Evolutionary conservation across 2,888 invertebrate genomes (phyloP), one percentile per base, ranked within the genome.

Genomic region (Baccha elongata): DNA sequence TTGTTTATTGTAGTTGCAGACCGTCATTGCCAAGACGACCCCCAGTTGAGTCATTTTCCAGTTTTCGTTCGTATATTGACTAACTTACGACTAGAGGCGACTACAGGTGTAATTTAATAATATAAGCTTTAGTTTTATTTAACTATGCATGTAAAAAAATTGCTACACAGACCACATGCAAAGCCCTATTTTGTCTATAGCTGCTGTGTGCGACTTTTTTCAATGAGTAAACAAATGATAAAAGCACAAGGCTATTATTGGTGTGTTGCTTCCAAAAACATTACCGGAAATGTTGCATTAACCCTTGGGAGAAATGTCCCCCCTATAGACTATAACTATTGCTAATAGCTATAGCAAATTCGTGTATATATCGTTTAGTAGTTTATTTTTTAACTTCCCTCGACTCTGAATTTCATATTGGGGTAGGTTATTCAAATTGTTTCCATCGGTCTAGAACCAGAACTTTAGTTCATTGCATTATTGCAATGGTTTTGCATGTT

Each of bases 41-140:
- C 40, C 35, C 32, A 42, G 32, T 35, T 69, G 76, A 76, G 48
- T 69, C 76, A 71, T 7, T 21, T 32, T 55, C 13, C 4, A 40
- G 23, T 64, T 37, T 11, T 37, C 37, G 6, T 3, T 23, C 11
- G 10, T n/a, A 32, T 13, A 44, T 44, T 32, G 4, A 19, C 19
- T 26, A 32, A 32, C 7, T 32, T 4, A 26, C 3, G 26, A 26
- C 6, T 26, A 26, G 6, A 26, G 26, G 6, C 26, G 3, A 26
- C 6, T 26, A 26, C n/a, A 26, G 6, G 26, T 26, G 26, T n/a
- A n/a, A n/a, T n/a, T n/a, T n/a, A n/a, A 5, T 23, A 23, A 23
- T 23, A 23, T 23, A 23, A 23, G 23, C 23, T 23, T 23, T 23
- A 23, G n/a, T n/a, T n/a, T n/a, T n/a, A n/a, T n/a, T n/a, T n/a